Evolutionary conservation across 2,113 vertebrate species (phyloP), one percentile per base, ranked within the genome.

Genomic region (Opisthocomus hoazin): DNA sequence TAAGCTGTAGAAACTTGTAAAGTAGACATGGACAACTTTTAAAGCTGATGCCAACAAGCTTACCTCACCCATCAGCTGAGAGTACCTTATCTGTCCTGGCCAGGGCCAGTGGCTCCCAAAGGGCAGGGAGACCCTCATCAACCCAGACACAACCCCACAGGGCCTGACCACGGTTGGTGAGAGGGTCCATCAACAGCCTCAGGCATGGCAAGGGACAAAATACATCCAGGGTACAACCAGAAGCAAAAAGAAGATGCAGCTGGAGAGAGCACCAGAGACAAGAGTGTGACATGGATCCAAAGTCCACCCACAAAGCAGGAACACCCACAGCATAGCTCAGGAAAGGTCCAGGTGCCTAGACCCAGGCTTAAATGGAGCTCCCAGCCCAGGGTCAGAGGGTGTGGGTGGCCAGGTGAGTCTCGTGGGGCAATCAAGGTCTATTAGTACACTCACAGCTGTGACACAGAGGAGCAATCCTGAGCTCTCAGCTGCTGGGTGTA

Each of bases 301-400:
- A 57, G 15, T 1, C 37, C 29, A 30, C 16, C 32, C 17, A 4
- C 0, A 5, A 24, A 21, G 9, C 34, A 81, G 61, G 3, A 4
- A 17, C 36, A 46, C 4, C 1, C 6, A 4, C 14, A 43, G 22
- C 41, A 10, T 29, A 15, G 10, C 32, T 57, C 46, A 27, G 32
- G 36, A 53, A 20, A 21, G 4, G 3, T 0, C 4, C 11, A 2
- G 8, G 2, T 32, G 22, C 30, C 12, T n/a, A 77, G 30, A 43
- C 10, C n/a, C 0, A 3, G 70, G 15, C n/a, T 82, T 65, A 71
- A 65, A 77, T 48, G 10, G 50, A 48, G 50, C 29, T 78, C 39
- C 58, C 15, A 70, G 63, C 32, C 53, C 53, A 37, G 43, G 10
- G 20, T 30, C 43, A 18, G 50, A 57, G 63, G 58, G 20, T 71